Evolutionary conservation across 2,888 invertebrate species (phyloP).

Genomic region (Monochamus alternatus): DNA sequence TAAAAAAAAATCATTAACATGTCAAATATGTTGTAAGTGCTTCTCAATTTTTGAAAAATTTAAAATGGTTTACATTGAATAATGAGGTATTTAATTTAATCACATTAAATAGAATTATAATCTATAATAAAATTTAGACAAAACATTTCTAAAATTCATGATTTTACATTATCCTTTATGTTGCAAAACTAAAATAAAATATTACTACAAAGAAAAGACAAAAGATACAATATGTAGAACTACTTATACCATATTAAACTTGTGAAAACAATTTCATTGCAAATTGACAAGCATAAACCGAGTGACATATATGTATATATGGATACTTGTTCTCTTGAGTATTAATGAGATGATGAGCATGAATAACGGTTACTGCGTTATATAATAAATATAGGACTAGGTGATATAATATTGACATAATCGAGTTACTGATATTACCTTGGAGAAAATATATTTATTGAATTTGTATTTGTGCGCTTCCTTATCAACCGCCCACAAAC

Average conservation of each 20-base stretch:
- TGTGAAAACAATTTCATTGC: neutral
- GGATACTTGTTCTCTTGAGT: slow-evolving; percentile 44
- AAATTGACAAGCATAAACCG: neutral
- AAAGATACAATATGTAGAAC: neutral
- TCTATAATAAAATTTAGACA: too few species aligned
- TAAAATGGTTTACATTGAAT: too few species aligned
- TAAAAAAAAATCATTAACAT: too few species aligned
- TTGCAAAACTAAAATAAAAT: neutral
- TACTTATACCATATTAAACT: neutral
- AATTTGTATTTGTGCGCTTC: slow-evolving; percentile 81
- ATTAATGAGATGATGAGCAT: slow-evolving; percentile 44
- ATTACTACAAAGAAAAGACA: neutral
- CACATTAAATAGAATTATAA: too few species aligned
- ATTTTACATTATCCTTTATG: too few species aligned
- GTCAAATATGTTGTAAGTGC: too few species aligned
- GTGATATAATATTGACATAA: slow-evolving; percentile 42
- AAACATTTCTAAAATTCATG: too few species aligned
- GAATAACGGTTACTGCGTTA: slow-evolving; percentile 40
- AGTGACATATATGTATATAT: slow-evolving; percentile 2
- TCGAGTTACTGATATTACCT: slow-evolving; percentile 73
- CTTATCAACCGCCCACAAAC: slow-evolving; percentile 82
- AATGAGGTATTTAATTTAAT: too few species aligned
- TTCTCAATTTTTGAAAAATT: too few species aligned
- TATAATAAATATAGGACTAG: slow-evolving; percentile 54
- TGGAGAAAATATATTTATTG: slow-evolving; percentile 84